phyloP scores from a whole-genome alignment of 2,113 vertebrate genomes.

The Oryzias javanicus region DNA sequence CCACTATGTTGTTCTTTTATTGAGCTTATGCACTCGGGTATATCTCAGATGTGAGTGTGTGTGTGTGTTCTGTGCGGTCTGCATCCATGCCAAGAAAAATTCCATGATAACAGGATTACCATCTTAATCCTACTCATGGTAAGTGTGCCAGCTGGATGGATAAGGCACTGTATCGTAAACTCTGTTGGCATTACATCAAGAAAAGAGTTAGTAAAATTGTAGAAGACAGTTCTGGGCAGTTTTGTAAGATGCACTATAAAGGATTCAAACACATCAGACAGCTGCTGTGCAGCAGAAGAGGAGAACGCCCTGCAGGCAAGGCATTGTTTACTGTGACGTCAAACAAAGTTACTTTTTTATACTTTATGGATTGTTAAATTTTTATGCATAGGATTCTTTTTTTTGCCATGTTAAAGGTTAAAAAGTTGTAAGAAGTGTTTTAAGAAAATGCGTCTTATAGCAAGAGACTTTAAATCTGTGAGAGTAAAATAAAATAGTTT shows the following conservation, averaged over 20 bases:
- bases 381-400: no score
- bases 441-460: no score
- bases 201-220: conserved; percentile 57
- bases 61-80: conserved; percentile 31
- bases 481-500: no score
- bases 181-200: conserved; percentile 58
- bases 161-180: conserved; percentile 63
- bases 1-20: conserved; percentile 25
- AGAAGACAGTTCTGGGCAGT: conserved; percentile 44
- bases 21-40: not conserved
- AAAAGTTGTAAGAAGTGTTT: no score
- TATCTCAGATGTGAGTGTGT: conserved; percentile 20
- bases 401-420: no score
- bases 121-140: conserved; percentile 71
- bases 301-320: conserved; percentile 21
- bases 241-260: conserved; percentile 39
- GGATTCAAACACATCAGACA: conserved; percentile 35
- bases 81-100: conserved; percentile 62
- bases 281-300: conserved; percentile 22
- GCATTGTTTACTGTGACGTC: conserved; percentile 22
- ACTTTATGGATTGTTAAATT: no score
- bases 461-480: no score
- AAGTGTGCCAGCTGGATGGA: conserved; percentile 72
- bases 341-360: conserved; percentile 5
- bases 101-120: conserved; percentile 74